phyloP scores from a whole-genome alignment of 2,888 invertebrate species.

The Melieria omissa region DNA sequence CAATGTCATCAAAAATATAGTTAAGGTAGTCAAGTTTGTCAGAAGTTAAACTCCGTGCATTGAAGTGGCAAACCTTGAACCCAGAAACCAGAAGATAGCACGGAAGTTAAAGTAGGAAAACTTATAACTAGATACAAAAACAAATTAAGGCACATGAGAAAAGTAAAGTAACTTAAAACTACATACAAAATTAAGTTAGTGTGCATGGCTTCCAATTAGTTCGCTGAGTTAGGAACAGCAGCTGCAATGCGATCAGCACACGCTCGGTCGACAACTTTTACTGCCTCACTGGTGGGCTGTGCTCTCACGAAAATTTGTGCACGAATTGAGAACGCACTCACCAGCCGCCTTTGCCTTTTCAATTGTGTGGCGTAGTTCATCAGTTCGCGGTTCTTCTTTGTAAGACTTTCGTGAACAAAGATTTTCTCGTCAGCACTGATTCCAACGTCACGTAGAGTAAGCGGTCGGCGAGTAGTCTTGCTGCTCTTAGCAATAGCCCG shows the following conservation, averaged over 20 bases:
- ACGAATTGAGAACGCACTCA: constrained; percentile 9
- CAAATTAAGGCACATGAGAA: background rate
- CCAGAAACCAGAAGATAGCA: background rate
- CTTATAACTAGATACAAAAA: background rate
- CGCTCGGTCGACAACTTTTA: background rate
- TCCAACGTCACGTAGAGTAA: background rate
- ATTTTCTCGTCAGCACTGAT: background rate
- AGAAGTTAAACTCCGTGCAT: constrained; percentile 8
- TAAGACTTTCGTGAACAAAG: background rate
- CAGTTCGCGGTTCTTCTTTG: background rate
- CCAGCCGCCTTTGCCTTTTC: constrained; percentile 2
- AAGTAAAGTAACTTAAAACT: too few species aligned
- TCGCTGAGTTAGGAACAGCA: background rate
- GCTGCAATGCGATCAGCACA: constrained; percentile 3
- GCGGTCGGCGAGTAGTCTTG: background rate
- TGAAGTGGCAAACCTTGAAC: constrained; percentile 7
- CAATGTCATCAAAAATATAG: constrained; percentile 9
- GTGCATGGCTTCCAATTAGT: background rate
- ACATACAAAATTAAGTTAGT: background rate
- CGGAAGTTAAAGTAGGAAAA: background rate
- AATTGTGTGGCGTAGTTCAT: background rate
- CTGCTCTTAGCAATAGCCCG: background rate
- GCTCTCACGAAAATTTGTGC: background rate
- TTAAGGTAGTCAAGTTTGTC: constrained; percentile 10
- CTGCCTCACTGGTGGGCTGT: background rate